Conservation (phyloP, 1,140 invertebrate genomes). For the Agrilus planipennis region DNA sequence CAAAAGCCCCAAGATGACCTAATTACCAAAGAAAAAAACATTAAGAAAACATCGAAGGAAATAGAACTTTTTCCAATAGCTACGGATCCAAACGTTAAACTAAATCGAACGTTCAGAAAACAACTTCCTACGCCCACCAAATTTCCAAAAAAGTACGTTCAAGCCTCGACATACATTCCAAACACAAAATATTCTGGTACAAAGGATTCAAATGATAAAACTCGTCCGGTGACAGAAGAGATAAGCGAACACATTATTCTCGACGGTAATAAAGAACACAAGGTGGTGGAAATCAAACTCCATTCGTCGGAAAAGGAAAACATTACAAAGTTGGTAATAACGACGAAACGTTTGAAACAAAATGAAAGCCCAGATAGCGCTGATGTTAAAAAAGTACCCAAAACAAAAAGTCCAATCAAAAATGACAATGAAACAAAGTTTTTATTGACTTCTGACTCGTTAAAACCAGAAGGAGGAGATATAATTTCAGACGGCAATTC, state of each 20-base stretch:
- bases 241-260: slow-evolving; percentile 7
- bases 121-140: slow-evolving; percentile 19
- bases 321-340: slow-evolving; percentile 7
- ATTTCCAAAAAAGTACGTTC: no score
- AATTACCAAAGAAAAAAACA: slow-evolving; percentile 4
- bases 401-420: background rate
- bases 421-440: background rate
- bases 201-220: slow-evolving; percentile 13
- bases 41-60: slow-evolving; percentile 23
- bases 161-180: slow-evolving; percentile 1
- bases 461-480: background rate
- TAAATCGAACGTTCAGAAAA: slow-evolving; percentile 30
- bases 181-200: slow-evolving; percentile 8
- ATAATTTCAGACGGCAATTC: background rate
- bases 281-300: slow-evolving; percentile 14
- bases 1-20: slow-evolving; percentile 11
- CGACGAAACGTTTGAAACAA: slow-evolving; percentile 8
- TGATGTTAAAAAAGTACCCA: slow-evolving; percentile 1
- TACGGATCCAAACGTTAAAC: slow-evolving; percentile 18
- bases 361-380: background rate
- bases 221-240: slow-evolving; percentile 11
- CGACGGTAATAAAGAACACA: slow-evolving; percentile 6
- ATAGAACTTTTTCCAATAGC: slow-evolving; percentile 26
- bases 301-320: slow-evolving; percentile 10
- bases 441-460: background rate